A percentile compares a stretch with the other conserved stretches of the same genome.
phyloP scores from a whole-genome alignment of 2,888 invertebrate species.

The Hydriomena furcata region DNA sequence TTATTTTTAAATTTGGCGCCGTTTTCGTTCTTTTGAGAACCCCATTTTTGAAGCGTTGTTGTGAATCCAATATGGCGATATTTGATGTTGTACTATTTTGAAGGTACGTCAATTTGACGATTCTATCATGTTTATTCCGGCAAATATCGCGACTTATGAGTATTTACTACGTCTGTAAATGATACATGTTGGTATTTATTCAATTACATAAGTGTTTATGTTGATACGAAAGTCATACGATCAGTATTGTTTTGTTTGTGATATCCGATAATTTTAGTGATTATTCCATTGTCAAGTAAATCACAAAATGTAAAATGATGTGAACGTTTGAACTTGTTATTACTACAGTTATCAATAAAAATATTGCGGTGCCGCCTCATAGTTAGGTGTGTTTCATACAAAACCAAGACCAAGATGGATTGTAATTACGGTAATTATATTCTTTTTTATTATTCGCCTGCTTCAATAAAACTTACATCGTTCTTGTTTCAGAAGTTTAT shows the following conservation, averaged over 20 bases:
- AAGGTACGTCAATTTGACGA: slow-evolving; percentile 84
- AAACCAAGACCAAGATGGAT: slow-evolving; percentile 59
- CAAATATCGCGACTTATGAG: slow-evolving; percentile 66
- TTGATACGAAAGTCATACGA: slow-evolving; percentile 68
- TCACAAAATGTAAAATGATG: slow-evolving; percentile 49
- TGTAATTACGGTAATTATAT: slow-evolving; percentile 79
- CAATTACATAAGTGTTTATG: slow-evolving; percentile 48
- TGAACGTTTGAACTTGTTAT: slow-evolving; percentile 39
- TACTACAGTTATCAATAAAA: slow-evolving; percentile 35
- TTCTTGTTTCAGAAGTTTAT: slow-evolving; percentile 77
- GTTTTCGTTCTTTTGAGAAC: slow-evolving; percentile 69
- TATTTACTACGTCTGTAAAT: slow-evolving; percentile 47
- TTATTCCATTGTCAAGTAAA: slow-evolving; percentile 67
- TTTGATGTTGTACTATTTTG: slow-evolving; percentile 83
- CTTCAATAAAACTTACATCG: slow-evolving; percentile 44
- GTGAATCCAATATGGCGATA: slow-evolving; percentile 88
- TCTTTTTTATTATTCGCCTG: slow-evolving; percentile 51
- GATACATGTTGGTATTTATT: slow-evolving; percentile 45
- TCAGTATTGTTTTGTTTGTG: slow-evolving; percentile 83
- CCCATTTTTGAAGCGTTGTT: slow-evolving; percentile 86
- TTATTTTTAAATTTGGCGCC: slow-evolving; percentile 62
- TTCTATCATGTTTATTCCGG: slow-evolving; percentile 76
- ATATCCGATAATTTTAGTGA: slow-evolving; percentile 75
- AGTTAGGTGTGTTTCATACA: slow-evolving; percentile 51
- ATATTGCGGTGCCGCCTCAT: slow-evolving; percentile 30